Percentiles rank a stretch among this genome's conserved stretches.
Conservation (phyloP, 2,113 vertebrate species). For the Dasyornis broadbenti region DNA sequence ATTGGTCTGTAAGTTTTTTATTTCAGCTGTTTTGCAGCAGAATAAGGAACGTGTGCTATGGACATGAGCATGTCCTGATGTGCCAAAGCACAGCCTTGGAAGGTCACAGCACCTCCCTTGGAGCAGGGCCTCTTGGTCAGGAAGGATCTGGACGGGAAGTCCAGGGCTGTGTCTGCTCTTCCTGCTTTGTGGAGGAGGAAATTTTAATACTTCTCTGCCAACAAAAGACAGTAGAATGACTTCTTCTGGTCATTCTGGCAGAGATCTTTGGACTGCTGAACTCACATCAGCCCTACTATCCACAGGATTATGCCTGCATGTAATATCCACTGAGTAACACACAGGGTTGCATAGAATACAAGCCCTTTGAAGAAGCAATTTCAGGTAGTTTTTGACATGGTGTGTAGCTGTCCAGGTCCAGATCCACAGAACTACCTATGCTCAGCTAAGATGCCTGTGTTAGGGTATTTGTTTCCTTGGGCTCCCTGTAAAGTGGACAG, state of each 20-base stretch:
- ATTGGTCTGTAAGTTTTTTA: background rate
- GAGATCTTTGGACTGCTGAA: background rate
- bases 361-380: background rate
- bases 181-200: conserved; percentile 15
- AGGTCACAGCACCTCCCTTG: conserved; percentile 4
- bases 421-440: background rate
- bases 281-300: background rate
- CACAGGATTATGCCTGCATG: background rate
- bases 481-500: background rate
- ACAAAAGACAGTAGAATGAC: conserved; percentile 13
- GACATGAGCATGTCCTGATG: background rate
- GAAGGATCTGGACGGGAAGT: conserved; percentile 51
- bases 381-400: background rate
- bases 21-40: background rate
- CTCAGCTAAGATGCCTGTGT: background rate
- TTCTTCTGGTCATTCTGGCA: background rate
- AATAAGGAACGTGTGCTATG: background rate
- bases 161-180: conserved; percentile 32
- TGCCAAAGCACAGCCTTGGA: background rate
- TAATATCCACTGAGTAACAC: background rate
- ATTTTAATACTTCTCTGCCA: conserved; percentile 28
- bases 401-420: background rate
- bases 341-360: background rate
- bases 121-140: conserved; percentile 27
- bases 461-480: background rate